Evolutionary conservation across 1,140 invertebrate species (phyloP).

Genomic region (Pteromalus puparum): DNA sequence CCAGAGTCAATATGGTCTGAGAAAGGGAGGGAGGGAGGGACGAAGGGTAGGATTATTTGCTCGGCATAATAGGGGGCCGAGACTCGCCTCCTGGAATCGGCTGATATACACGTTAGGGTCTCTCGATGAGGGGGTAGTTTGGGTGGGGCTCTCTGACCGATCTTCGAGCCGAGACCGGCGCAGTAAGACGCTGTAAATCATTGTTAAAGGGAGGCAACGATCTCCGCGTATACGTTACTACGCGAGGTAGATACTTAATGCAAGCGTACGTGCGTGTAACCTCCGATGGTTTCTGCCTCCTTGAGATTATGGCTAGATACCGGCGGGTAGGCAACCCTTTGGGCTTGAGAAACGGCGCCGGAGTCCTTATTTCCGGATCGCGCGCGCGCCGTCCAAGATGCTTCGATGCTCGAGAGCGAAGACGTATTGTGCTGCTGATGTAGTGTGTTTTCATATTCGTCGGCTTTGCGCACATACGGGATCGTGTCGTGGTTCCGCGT

Average conservation of each 20-base stretch:
- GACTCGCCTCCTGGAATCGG: constrained; percentile 47
- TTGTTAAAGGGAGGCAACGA: constrained; percentile 65
- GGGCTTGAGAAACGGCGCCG: constrained; percentile 35
- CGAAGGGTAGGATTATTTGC: constrained; percentile 49
- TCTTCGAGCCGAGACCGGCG: constrained; percentile 66
- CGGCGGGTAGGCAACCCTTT: constrained; percentile 34
- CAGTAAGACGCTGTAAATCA: constrained; percentile 74
- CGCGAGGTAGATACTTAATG: constrained; percentile 66
- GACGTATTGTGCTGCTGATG: constrained; percentile 16
- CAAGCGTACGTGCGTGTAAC: constrained; percentile 73
- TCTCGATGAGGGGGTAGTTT: constrained; percentile 18
- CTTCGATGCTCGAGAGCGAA: constrained; percentile 9
- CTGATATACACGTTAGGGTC: constrained; percentile 48
- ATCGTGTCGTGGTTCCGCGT: no score
- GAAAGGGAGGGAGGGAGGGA: neutral
- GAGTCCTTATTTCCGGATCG: constrained; percentile 49
- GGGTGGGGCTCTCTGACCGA: constrained; percentile 56
- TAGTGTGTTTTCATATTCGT: neutral
- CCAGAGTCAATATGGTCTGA: constrained; percentile 44
- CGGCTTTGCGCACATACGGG: no score
- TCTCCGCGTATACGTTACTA: constrained; percentile 73
- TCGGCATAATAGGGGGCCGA: constrained; percentile 48
- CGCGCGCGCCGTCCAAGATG: neutral
- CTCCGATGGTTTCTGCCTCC: constrained; percentile 64
- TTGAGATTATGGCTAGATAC: constrained; percentile 60